A percentile compares a stretch with the other conserved stretches of the same genome.
Evolutionary conservation across 2,797 vertebrate species (phyloP).

Genomic region (Hypotaenidia philippensis): DNA sequence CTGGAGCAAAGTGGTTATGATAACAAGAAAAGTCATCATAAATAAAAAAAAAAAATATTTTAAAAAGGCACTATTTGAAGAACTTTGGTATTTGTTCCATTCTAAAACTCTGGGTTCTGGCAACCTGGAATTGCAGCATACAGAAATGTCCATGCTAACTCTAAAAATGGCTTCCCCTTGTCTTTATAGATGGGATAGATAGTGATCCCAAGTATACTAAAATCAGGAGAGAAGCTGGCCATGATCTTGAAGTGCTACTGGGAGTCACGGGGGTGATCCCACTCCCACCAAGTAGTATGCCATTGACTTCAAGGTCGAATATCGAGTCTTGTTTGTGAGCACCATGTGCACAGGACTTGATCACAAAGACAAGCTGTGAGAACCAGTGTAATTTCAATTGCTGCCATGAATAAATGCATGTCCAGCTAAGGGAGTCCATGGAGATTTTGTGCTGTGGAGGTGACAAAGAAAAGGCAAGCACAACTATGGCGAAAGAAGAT

Average conservation of each 20-base stretch:
- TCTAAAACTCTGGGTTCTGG: background rate
- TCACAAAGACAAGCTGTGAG: background rate
- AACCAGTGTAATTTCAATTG: background rate
- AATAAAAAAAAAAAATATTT: background rate
- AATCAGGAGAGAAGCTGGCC: background rate
- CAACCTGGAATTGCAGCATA: background rate
- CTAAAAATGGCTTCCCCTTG: background rate
- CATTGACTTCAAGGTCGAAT: background rate
- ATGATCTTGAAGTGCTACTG: background rate
- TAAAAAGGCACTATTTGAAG: background rate
- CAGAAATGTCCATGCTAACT: background rate
- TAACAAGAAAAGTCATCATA: background rate
- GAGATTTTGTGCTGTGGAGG: background rate
- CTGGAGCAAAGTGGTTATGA: background rate
- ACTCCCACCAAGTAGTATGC: background rate
- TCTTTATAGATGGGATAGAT: background rate
- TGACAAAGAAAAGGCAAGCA: background rate
- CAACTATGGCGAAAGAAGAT: background rate
- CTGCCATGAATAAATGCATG: background rate
- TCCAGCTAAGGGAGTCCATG: background rate
- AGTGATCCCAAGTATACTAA: background rate
- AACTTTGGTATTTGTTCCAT: background rate
- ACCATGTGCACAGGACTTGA: background rate
- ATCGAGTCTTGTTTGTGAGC: background rate
- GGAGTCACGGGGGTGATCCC: background rate